These are phyloP conservation scores for Sinosuthora webbiana DNA, from an alignment of 2,113 vertebrate species.

Conservation along the genomic window DNA sequence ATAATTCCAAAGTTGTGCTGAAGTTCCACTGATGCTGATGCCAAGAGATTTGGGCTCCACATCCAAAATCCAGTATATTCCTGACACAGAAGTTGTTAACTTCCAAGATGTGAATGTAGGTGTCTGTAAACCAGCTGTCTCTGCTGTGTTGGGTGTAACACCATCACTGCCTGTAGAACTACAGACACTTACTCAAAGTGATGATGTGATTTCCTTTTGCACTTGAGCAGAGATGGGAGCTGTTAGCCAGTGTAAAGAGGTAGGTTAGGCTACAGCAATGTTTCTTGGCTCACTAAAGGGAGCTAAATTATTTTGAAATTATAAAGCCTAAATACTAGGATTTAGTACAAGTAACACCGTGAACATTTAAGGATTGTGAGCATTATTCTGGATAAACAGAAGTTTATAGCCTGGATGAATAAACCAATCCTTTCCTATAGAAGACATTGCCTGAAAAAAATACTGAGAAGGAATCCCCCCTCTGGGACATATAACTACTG, in stretches of 20 bases:
- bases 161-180: neutral
- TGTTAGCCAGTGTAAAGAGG: neutral
- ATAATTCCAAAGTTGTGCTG: conserved; percentile 5
- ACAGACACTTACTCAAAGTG: neutral
- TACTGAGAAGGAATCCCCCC: neutral
- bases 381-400: conserved; percentile 14
- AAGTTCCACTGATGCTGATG: neutral
- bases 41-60: neutral
- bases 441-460: neutral
- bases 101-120: neutral
- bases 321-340: neutral
- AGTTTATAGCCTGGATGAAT: neutral
- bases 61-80: neutral
- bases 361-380: conserved; percentile 18
- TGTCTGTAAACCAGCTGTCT: neutral
- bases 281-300: neutral
- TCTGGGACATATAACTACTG: neutral
- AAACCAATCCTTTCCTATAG: neutral
- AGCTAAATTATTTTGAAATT: neutral
- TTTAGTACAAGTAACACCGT: neutral
- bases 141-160: neutral
- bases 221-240: neutral
- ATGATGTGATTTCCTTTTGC: neutral
- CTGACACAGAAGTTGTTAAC: neutral
- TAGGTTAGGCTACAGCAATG: neutral